phyloP scores from a whole-genome alignment of 2,797 vertebrate genomes.

The Nyctibius grandis region DNA sequence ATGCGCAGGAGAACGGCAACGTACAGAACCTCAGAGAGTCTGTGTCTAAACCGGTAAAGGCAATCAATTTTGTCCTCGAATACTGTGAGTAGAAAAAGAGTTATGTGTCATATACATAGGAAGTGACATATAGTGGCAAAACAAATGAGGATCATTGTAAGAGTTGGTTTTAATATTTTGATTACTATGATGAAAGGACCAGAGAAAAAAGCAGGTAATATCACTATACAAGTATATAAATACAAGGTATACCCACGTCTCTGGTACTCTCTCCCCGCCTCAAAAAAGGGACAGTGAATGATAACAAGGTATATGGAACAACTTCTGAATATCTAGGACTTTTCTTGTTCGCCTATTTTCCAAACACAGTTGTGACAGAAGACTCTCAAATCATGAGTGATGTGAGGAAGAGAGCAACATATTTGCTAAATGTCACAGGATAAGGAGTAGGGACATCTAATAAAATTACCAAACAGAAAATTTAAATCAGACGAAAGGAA shows the following conservation, averaged over 20 bases:
- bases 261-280: neutral
- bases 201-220: neutral
- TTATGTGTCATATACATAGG: neutral
- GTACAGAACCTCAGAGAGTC: neutral
- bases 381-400: neutral
- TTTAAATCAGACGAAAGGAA: neutral
- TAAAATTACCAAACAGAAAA: neutral
- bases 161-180: neutral
- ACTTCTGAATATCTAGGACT: neutral
- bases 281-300: neutral
- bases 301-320: neutral
- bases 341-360: neutral
- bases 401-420: neutral
- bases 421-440: neutral
- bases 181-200: neutral
- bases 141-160: neutral
- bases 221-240: neutral
- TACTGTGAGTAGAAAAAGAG: neutral
- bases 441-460: neutral
- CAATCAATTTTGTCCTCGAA: neutral
- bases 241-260: neutral
- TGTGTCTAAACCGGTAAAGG: neutral
- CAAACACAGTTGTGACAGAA: neutral
- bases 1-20: neutral
- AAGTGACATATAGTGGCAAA: neutral